These are phyloP conservation scores for Cardiocondyla obscurior DNA, from an alignment of 1,140 invertebrate species.

Conservation along the genomic window DNA sequence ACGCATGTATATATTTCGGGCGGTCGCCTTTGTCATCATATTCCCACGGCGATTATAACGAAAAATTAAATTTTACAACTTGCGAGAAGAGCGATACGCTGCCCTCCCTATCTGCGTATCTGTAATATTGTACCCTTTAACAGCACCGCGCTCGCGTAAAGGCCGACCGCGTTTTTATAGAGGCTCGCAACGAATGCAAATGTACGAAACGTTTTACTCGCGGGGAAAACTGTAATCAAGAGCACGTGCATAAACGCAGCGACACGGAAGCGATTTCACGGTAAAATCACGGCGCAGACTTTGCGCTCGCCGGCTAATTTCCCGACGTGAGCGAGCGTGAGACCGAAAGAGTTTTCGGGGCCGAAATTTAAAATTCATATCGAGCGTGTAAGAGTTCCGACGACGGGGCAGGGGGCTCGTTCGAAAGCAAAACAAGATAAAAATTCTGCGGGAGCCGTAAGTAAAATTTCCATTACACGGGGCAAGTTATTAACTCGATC, in stretches of 20 bases:
- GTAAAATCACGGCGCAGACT: background rate
- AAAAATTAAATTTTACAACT: background rate
- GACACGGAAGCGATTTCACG: slow-evolving; percentile 5
- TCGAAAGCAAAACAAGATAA: slow-evolving; percentile 14
- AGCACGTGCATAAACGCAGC: slow-evolving; percentile 16
- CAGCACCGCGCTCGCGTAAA: background rate
- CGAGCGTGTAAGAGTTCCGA: slow-evolving; percentile 46
- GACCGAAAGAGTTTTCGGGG: background rate
- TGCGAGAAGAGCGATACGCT: background rate
- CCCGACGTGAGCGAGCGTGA: background rate
- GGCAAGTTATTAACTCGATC: background rate
- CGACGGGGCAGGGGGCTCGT: background rate
- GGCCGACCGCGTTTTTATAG: background rate
- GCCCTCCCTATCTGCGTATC: background rate
- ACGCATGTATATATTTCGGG: too few relatives aligned
- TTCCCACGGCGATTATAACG: background rate
- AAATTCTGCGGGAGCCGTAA: background rate
- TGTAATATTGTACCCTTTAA: slow-evolving; percentile 5
- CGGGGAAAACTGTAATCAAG: slow-evolving; percentile 24
- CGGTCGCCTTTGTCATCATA: background rate
- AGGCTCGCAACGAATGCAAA: slow-evolving; percentile 33
- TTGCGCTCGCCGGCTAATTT: background rate
- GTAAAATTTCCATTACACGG: slow-evolving; percentile 22
- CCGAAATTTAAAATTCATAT: slow-evolving; percentile 66
- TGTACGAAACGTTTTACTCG: slow-evolving; percentile 20